Evolutionary conservation across 1,140 invertebrate genomes (phyloP).

Genomic region (Listronotus bonariensis): DNA sequence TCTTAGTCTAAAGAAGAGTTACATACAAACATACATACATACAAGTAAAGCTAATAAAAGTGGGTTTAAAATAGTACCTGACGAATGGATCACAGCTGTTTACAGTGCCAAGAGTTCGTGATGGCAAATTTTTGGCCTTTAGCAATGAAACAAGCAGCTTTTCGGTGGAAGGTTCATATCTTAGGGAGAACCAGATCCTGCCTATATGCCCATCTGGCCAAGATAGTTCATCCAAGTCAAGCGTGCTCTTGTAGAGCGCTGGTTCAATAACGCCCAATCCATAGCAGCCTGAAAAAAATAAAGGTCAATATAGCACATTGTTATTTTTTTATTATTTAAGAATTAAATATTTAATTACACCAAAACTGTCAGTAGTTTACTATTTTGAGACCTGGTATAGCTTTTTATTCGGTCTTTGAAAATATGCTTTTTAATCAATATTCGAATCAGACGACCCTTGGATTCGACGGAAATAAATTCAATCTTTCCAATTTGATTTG

Average conservation of each 20-base stretch:
- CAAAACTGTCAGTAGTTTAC: too few species aligned
- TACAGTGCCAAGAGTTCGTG: constrained; percentile 65
- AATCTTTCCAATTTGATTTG: too few species aligned
- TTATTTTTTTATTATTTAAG: not conserved
- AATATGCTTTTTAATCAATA: too few species aligned
- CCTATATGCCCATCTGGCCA: constrained; percentile 75
- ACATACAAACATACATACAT: too few species aligned
- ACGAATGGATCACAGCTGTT: constrained; percentile 77
- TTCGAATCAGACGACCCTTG: too few species aligned
- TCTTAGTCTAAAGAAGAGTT: too few species aligned
- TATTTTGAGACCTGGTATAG: too few species aligned
- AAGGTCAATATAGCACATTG: not conserved
- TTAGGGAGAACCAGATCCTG: constrained; percentile 74
- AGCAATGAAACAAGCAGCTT: constrained; percentile 73
- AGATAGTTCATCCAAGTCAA: constrained; percentile 64
- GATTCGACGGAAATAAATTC: too few species aligned
- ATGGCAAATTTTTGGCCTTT: constrained; percentile 75
- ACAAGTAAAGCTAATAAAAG: too few species aligned
- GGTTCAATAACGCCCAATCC: constrained; percentile 64
- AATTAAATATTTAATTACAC: too few species aligned
- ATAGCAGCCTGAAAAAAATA: constrained; percentile 58
- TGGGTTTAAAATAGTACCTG: constrained; percentile 63
- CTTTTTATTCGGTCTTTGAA: too few species aligned
- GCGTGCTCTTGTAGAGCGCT: constrained; percentile 62
- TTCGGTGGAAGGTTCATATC: constrained; percentile 74